phyloP scores from a whole-genome alignment of 2,113 vertebrate genomes.

The Clarias gariepinus region DNA sequence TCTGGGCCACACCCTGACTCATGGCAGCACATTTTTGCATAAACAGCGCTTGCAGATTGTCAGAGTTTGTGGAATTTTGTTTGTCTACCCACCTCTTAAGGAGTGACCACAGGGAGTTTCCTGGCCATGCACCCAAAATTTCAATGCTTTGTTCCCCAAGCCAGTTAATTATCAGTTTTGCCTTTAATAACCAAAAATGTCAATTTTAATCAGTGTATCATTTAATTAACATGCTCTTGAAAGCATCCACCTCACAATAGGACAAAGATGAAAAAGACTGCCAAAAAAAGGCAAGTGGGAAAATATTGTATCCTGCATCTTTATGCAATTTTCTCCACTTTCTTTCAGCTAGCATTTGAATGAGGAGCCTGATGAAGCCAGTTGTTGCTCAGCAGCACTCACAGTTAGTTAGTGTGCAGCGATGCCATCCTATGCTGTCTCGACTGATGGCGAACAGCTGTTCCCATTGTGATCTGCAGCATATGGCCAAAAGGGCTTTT shows the following conservation, averaged over 20 bases:
- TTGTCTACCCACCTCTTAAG: too few species aligned
- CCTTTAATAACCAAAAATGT: not conserved
- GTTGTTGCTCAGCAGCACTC: constrained; percentile 56
- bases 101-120: too few species aligned
- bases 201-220: not conserved
- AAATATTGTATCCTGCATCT: not conserved
- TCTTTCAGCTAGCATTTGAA: constrained; percentile 18
- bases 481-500: constrained; percentile 68
- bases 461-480: constrained; percentile 64
- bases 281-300: not conserved
- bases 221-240: not conserved
- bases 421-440: not conserved
- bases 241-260: not conserved
- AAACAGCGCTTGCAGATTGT: too few species aligned
- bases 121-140: too few species aligned
- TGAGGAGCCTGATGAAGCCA: constrained; percentile 48
- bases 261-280: not conserved
- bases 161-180: too few species aligned
- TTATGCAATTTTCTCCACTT: not conserved
- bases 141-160: too few species aligned
- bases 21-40: too few species aligned
- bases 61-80: too few species aligned
- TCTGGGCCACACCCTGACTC: too few species aligned
- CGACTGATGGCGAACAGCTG: constrained; percentile 68
- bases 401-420: constrained; percentile 56